Percentiles rank a stretch among this genome's conserved stretches.
Evolutionary conservation across 1,140 invertebrate species (phyloP).

Genomic region (Drepana arcuata): DNA sequence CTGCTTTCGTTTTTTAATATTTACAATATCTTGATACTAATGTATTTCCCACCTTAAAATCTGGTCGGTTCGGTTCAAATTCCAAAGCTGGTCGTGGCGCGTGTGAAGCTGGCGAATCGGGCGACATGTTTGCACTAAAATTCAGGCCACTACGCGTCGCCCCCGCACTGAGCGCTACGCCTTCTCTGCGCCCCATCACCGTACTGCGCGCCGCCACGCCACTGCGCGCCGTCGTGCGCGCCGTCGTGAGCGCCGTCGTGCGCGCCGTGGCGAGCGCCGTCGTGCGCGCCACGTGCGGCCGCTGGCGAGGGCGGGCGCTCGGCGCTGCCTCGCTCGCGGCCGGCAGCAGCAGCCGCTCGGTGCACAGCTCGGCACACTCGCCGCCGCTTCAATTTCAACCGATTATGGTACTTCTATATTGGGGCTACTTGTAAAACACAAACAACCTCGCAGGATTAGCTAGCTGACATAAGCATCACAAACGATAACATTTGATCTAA

Average conservation of each 20-base stretch:
- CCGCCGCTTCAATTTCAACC: conserved; percentile 8
- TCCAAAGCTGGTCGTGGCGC: conserved; percentile 10
- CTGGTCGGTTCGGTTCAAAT: conserved; percentile 39
- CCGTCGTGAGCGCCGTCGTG: background rate
- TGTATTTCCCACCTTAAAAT: conserved; percentile 46
- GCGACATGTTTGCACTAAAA: background rate
- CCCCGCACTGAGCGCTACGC: conserved; percentile 1
- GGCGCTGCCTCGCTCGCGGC: background rate
- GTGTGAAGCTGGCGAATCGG: background rate
- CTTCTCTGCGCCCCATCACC: background rate
- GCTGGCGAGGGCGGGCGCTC: background rate
- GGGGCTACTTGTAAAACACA: no score
- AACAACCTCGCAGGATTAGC: background rate
- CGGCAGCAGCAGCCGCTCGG: conserved; percentile 18
- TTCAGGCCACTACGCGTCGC: conserved; percentile 1
- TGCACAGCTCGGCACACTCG: conserved; percentile 25
- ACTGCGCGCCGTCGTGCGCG: background rate
- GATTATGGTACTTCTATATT: background rate
- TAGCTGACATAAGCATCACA: background rate
- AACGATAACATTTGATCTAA: background rate
- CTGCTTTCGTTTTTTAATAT: no score
- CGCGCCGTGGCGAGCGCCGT: background rate
- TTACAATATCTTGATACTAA: no score
- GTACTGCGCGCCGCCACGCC: background rate
- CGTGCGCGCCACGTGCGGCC: background rate